Base-by-base conservation (phyloP, 1,140 invertebrate species). In the Prorops nasuta region DNA sequence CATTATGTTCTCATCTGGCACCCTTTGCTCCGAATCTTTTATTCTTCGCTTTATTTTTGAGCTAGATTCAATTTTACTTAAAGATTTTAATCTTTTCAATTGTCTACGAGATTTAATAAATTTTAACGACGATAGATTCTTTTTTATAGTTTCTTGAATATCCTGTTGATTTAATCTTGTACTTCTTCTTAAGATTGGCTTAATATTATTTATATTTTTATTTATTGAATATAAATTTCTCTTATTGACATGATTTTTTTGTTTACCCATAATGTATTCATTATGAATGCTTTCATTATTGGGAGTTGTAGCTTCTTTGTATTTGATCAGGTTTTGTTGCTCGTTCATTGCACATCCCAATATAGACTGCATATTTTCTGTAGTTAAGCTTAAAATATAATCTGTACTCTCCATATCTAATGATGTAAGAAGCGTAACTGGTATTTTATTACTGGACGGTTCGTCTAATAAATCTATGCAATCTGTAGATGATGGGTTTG, bases 401-500 rank as follows among this genome's bases (percentile, higher is more conserved):
- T 76, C 70, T 3, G 69, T 60, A 48, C 59, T 67, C 34, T 74
- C 67, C 28, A 66, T 65, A 21, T 77, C 69, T 17, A 76, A 39
- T 3, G 65, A 64, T 0, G 67, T 56, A 44, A 65, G 50, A 8
- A 75, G 49, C 39, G 68, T 74, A 15, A 75, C 58, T 17, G 71
- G 67, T 18, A 68, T 41, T 32, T 70, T 61, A 17, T 64, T 56
- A 32, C 49, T 57, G 20, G 64, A 62, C 10, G 65, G 60, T n/a
- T 75, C 70, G 1, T 71, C 63, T 35, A 63, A 40, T 39, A 77
- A 54, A 59, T 77, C 74, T 51, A 78, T 75, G 17, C 63, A 60
- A 34, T 66, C 56, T 0, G 69, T 60, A 14, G 64, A 55, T 7
- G 59, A 47, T 19, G 60, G 51, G 38, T 67, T 58, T 14, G 63